Base-by-base conservation (phyloP, 2,888 invertebrate species). In the Heterodera filipjevi region DNA sequence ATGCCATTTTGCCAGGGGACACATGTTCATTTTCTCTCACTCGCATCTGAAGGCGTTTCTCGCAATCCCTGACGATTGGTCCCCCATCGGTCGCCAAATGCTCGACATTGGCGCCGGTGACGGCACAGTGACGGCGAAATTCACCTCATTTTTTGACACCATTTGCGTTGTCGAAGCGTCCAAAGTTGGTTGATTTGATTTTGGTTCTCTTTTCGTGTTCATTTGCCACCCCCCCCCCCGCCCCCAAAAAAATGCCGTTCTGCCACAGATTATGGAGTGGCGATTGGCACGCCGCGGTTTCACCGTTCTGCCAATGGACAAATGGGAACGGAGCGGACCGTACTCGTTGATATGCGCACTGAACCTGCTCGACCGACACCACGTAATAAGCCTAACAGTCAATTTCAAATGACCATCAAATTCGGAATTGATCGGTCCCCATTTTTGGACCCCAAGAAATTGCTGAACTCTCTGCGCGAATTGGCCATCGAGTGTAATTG, bases 11-110 rank as follows among this genome's bases (percentile, higher is more conserved):
- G n/a, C 35, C 32, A 73, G 75, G 32, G 98, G 98, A 14, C 95
- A 95, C 1, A 98, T 98, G 98, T 97, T 96, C 91, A 95, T 98
- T 73, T 92, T 96, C 85, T 97, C 97, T 0, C 92, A 92, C 80
- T 91, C 92, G 14, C 96, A 97, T 89, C 93, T 96, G 85, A 91
- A 92, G 80, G 90, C 91, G 78, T 91, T 95, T 84, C 90, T 94
- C 83, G 90, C 79, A 12, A 66, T 87, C 30, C 76, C 79, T 16
- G 71, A 71, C 33, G 80, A 78, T 66, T 76, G 84, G 85, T 83
- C 77, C 39, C 39, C 68, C 81, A 33, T 49, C 27, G 82, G 80
- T 46, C 83, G 78, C 66, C 27, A 66, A 44, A 76, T 82, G 39
- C 71, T 77, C 72, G 96, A 97, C 91, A 92, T 97, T 77, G 97